Evolutionary conservation across 1,140 invertebrate species (phyloP).

Genomic region (Pseudomyrmex cubaensis): DNA sequence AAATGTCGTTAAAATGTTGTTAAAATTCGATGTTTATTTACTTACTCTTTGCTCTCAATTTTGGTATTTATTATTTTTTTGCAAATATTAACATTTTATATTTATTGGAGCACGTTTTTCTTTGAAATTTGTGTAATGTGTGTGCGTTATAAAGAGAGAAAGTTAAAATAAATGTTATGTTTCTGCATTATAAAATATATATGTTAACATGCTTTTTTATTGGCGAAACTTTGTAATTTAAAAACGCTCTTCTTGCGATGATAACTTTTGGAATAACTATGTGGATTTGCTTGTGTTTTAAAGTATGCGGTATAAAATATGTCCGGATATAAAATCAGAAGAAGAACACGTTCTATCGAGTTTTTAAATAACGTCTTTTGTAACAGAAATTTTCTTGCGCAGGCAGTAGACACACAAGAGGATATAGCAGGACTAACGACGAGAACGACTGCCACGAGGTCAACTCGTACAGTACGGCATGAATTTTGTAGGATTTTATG

Average conservation of each 20-base stretch:
- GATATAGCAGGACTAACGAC: conserved; percentile 43
- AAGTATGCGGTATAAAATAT: neutral
- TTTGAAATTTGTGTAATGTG: neutral
- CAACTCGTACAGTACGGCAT: conserved; percentile 31
- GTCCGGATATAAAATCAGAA: neutral
- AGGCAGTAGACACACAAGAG: neutral
- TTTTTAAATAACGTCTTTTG: conserved; percentile 20
- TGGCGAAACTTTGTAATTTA: conserved; percentile 5
- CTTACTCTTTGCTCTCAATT: neutral
- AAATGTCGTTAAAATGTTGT: neutral
- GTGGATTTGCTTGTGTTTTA: neutral
- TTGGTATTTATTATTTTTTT: neutral
- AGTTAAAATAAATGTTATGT: too few relatives aligned
- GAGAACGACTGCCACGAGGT: conserved; percentile 20
- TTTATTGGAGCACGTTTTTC: neutral
- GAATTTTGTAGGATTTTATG: conserved; percentile 67
- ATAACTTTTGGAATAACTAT: conserved; percentile 5
- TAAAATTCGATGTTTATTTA: conserved; percentile 20
- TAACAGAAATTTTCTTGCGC: conserved; percentile 17
- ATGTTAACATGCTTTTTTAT: conserved; percentile 4
- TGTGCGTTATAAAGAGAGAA: too few relatives aligned
- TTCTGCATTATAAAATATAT: conserved; percentile 7
- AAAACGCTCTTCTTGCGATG: neutral
- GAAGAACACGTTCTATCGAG: conserved; percentile 9
- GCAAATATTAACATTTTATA: conserved; percentile 2